Evolutionary conservation across 2,113 vertebrate genomes (phyloP).

Genomic region (Laticauda laticaudata): DNA sequence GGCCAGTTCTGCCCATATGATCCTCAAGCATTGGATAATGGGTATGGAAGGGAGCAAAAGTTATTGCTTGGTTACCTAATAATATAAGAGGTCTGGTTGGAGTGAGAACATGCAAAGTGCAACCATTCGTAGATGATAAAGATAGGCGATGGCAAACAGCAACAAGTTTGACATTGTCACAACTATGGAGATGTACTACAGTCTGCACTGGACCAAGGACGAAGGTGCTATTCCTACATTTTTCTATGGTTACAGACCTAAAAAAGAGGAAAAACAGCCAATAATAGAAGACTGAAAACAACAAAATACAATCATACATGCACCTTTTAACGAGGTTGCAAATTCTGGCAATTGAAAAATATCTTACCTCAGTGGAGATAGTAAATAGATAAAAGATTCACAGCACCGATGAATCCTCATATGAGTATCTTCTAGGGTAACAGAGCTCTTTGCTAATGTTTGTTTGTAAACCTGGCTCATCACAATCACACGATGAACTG

Average conservation of each 20-base stretch:
- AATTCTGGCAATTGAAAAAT: not conserved
- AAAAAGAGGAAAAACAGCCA: not conserved
- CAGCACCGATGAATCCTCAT: constrained; percentile 89
- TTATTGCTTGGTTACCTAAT: constrained; percentile 81
- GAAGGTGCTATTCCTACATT: constrained; percentile 86
- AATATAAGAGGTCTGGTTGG: constrained; percentile 87
- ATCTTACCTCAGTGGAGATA: constrained; percentile 89
- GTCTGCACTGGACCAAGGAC: constrained; percentile 88
- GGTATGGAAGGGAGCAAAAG: constrained; percentile 90
- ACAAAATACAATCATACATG: not conserved
- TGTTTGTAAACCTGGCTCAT: constrained; percentile 94
- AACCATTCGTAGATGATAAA: constrained; percentile 76
- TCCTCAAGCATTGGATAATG: constrained; percentile 94
- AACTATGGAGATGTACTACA: constrained; percentile 84
- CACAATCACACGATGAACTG: constrained; percentile 82
- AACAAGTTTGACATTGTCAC: constrained; percentile 83
- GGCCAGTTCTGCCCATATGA: constrained; percentile 90
- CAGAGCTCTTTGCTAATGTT: constrained; percentile 92
- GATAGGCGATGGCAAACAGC: constrained; percentile 80
- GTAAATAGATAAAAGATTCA: constrained; percentile 91
- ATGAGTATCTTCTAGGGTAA: constrained; percentile 84
- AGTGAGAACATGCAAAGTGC: constrained; percentile 80
- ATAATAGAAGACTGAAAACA: not conserved
- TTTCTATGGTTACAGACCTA: constrained; percentile 91
- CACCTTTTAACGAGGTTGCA: not conserved